Percentiles rank a stretch among this genome's conserved stretches.
Conservation (phyloP, 2,888 invertebrate species). For the Epsilonema sp. region DNA sequence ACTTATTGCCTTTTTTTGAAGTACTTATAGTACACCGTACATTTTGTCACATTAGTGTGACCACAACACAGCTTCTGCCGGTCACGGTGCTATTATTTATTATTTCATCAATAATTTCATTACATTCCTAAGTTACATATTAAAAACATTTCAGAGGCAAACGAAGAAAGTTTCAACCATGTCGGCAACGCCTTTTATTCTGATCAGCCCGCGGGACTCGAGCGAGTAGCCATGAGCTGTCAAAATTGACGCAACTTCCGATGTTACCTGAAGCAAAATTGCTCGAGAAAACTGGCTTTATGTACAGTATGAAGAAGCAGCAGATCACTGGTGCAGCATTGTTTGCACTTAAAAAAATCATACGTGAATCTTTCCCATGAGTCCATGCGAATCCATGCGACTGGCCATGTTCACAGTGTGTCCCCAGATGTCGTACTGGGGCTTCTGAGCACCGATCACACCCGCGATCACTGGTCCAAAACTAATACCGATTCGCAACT, state of each 20-base stretch:
- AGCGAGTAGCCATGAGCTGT: constrained; percentile 65
- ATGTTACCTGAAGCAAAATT: constrained; percentile 44
- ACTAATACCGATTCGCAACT: constrained; percentile 73
- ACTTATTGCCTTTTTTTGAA: no score
- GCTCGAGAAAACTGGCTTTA: no score
- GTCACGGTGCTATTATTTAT: no score
- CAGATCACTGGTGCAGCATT: no score
- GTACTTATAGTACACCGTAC: no score
- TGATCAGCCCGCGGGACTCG: constrained; percentile 72
- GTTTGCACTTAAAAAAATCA: not conserved
- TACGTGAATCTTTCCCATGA: constrained; percentile 46
- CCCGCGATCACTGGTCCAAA: constrained; percentile 85
- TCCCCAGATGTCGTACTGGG: constrained; percentile 96
- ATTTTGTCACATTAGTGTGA: no score
- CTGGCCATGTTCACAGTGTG: constrained; percentile 94
- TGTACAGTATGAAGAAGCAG: no score
- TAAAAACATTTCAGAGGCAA: no score
- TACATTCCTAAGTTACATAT: no score
- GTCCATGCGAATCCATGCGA: constrained; percentile 85
- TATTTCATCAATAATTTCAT: no score
- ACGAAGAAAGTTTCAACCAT: constrained; percentile 8
- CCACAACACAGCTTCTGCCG: no score
- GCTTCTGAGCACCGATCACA: constrained; percentile 88
- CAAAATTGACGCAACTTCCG: constrained; percentile 58
- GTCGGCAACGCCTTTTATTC: constrained; percentile 53